Evolutionary conservation across 23 tunicate genomes (phyloP), one percentile per base, ranked within the genome.

Genomic region (Ascidia mentula): DNA sequence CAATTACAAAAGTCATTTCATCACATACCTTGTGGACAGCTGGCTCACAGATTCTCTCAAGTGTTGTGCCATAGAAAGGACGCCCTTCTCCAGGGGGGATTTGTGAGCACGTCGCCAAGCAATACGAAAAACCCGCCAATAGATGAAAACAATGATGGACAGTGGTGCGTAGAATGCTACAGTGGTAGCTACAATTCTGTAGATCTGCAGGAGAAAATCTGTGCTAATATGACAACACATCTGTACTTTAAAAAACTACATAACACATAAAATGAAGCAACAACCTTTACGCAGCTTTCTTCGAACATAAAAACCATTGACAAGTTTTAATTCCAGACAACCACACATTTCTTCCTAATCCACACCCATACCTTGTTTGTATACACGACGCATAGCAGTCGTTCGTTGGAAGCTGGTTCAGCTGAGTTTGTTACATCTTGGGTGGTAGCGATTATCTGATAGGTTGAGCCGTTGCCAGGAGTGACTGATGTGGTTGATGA

Each of bases 91-190:
- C 7, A 53, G 7, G 4, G 65, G 65, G 1, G 65, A 53, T 53
- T 9, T 53, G 77, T 84, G 82, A 34, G 77, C 79, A 9, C 88
- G 76, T 22, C 74, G 40, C 94, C 94, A 89, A 32, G 94, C 94
- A 45, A 89, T 83, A 31, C 42, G 69, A 17, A 87, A 82, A 61
- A 89, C 87, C n/a, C 80, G 59, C 60, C 72, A 73, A 38, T 89
- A 89, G 46, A 89, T 89, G 45, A 77, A 59, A 75, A 89, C 31
- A 46, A 89, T 89, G 34, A 82, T 60, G 0, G 78, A 22, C 39
- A 89, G 40, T 17, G 94, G 94, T 7, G 75, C 84, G 84, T 89
- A 89, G 40, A 89, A 89, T 39, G 94, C 94, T 8, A 89, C 71
- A 8, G 87, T 89, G 26, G 94, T 89, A 9, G 94, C 94, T 36